Evolutionary conservation across 1,140 invertebrate genomes (phyloP).

Genomic region (Neodiprion pinetum): DNA sequence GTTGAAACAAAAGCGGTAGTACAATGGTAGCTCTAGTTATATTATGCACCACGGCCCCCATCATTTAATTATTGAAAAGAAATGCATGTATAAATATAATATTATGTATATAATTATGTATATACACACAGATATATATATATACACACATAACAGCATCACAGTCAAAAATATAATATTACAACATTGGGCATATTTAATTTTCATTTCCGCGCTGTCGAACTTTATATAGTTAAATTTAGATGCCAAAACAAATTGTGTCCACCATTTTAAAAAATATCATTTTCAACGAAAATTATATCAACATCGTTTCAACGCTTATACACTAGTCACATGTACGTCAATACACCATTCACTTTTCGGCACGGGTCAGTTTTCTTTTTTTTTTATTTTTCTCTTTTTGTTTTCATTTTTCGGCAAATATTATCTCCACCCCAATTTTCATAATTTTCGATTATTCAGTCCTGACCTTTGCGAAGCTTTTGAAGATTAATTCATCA

Average conservation of each 20-base stretch:
- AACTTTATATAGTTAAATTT: too few species aligned
- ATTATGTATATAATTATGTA: constrained; percentile 14
- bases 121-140: constrained; percentile 19
- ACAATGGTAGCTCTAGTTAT: not conserved
- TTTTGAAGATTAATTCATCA: too few species aligned
- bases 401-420: not conserved
- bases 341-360: not conserved
- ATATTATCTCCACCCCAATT: too few species aligned
- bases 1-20: too few species aligned
- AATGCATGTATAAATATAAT: constrained; percentile 10
- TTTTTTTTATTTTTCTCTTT: not conserved
- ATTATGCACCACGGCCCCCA: constrained; percentile 12
- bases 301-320: not conserved
- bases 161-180: constrained; percentile 42
- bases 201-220: not conserved
- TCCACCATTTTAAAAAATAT: too few species aligned
- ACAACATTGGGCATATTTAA: constrained; percentile 3
- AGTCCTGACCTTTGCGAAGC: too few species aligned
- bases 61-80: constrained; percentile 11
- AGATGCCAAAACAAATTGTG: too few species aligned
- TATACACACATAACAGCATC: constrained; percentile 34
- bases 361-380: not conserved
- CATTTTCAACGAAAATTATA: too few species aligned
- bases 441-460: too few species aligned
- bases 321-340: not conserved